Evolutionary conservation across 2,113 vertebrate species (phyloP).

Genomic region (Thermophis baileyi): DNA sequence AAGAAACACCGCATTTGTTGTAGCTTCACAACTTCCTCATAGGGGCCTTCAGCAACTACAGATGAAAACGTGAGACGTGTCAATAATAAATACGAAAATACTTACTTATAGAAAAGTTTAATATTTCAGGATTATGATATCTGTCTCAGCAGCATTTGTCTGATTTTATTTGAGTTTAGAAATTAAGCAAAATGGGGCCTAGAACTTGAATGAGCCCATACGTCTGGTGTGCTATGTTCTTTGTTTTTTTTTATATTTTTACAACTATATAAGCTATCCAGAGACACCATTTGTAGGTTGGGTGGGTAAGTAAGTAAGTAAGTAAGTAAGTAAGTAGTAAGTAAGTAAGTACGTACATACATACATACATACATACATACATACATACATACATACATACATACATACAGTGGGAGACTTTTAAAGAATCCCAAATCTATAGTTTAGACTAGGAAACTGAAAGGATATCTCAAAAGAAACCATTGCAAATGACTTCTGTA

Average conservation of each 20-base stretch:
- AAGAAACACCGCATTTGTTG: constrained; percentile 91
- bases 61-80: constrained; percentile 21
- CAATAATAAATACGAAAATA: background rate
- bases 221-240: background rate
- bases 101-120: background rate
- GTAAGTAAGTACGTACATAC: no score
- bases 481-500: background rate
- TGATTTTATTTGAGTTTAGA: background rate
- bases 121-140: background rate
- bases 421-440: background rate
- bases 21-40: constrained; percentile 85
- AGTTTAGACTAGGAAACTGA: background rate
- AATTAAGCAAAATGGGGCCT: background rate
- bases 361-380: no score
- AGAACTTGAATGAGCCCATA: background rate
- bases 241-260: background rate
- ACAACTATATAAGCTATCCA: background rate
- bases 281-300: background rate
- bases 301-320: no score
- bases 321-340: no score
- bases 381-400: no score
- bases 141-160: background rate
- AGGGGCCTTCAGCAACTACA: constrained; percentile 84
- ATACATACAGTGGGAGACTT: background rate
- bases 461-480: background rate